Conservation (phyloP, 2,888 invertebrate genomes). For the Thecophora atra region DNA sequence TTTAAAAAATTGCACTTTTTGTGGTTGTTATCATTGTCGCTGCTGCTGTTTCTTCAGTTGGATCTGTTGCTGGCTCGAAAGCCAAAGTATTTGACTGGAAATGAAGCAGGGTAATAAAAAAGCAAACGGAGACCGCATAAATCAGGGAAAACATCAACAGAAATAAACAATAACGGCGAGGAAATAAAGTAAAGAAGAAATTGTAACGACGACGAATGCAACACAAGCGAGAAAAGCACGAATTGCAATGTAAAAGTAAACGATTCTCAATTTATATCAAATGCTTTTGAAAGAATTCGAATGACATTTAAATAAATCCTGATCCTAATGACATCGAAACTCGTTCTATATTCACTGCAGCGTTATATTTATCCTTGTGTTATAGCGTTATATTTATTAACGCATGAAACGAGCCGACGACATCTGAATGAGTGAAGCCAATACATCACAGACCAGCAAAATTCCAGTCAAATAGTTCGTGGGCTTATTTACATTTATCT, state of each 20-base stretch:
- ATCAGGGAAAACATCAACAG: background rate
- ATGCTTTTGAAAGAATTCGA: background rate
- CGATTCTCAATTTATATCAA: background rate
- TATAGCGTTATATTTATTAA: no score
- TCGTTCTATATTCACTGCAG: background rate
- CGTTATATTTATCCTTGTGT: background rate
- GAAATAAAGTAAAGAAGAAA: background rate
- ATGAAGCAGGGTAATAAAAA: background rate
- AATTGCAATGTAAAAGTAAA: background rate
- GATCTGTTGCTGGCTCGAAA: background rate
- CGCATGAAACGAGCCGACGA: no score
- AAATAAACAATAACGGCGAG: background rate
- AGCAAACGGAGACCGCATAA: background rate
- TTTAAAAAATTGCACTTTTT: slow-evolving; percentile 5
- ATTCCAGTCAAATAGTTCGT: no score
- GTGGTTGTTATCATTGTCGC: background rate
- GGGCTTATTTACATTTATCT: no score
- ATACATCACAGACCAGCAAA: no score
- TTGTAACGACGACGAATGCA: background rate
- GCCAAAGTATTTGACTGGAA: background rate
- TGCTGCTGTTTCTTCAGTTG: no score
- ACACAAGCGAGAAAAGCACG: background rate
- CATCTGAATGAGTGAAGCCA: no score
- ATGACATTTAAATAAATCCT: background rate
- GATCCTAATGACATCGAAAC: no score